Conservation (phyloP, 2,888 invertebrate species). For the Volucella bombylans region DNA sequence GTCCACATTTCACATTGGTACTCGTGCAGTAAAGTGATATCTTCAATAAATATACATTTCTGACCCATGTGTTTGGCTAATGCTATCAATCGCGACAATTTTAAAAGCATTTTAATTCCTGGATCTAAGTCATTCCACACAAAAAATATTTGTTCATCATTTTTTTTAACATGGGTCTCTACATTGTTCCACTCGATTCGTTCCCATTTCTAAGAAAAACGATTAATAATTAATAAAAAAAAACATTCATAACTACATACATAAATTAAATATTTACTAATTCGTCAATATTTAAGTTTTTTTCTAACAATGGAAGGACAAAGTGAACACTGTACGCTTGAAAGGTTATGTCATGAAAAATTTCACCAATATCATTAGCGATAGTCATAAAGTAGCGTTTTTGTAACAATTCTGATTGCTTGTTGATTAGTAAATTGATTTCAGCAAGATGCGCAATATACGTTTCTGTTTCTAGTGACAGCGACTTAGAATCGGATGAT, state of each 20-base stretch:
- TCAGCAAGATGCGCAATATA: slow-evolving; percentile 12
- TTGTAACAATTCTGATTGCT: slow-evolving; percentile 3
- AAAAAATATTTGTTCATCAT: background rate
- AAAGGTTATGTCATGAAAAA: slow-evolving; percentile 50
- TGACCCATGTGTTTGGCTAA: slow-evolving; percentile 37
- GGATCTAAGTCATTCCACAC: slow-evolving; percentile 38
- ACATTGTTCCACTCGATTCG: slow-evolving; percentile 24
- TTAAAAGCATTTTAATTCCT: slow-evolving; percentile 44
- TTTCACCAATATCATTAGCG: slow-evolving; percentile 47
- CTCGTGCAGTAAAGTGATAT: slow-evolving; percentile 30
- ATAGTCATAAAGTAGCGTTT: slow-evolving; percentile 38
- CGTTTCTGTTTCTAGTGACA: background rate
- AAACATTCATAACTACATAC: background rate
- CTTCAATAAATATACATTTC: slow-evolving; percentile 35
- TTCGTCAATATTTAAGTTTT: slow-evolving; percentile 8
- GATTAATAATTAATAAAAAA: background rate
- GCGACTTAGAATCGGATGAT: background rate
- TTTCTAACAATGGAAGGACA: slow-evolving; percentile 34
- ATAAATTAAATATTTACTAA: background rate
- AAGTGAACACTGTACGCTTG: slow-evolving; percentile 51
- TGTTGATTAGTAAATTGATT: slow-evolving; percentile 25
- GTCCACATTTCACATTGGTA: slow-evolving; percentile 49
- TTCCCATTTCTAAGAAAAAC: slow-evolving; percentile 35
- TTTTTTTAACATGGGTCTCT: slow-evolving; percentile 28
- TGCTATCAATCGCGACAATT: slow-evolving; percentile 46